A percentile compares a stretch with the other conserved stretches of the same genome.
These are phyloP conservation scores for Sebastes glaucus DNA, from an alignment of 2,797 vertebrate genomes.

Conservation along the genomic window DNA sequence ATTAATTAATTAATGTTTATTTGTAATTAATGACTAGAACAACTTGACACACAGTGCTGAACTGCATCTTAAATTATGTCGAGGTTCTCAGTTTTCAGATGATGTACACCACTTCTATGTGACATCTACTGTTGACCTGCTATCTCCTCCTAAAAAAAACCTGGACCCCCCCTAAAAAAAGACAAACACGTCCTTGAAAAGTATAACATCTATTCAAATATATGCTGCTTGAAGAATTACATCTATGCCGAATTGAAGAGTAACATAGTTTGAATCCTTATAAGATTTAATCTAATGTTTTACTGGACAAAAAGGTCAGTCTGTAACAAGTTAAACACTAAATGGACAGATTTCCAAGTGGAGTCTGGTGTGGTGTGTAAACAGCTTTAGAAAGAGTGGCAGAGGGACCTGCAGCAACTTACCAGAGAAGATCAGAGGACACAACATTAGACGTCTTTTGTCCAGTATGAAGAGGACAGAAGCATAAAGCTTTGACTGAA, in stretches of 20 bases:
- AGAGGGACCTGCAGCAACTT: neutral
- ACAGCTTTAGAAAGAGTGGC: neutral
- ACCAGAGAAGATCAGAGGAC: slow-evolving; percentile 4
- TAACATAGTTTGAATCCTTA: rapidly evolving
- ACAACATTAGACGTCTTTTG: neutral
- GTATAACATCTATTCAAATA: neutral
- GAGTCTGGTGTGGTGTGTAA: neutral
- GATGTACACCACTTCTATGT: too few relatives aligned
- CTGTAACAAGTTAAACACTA: rapidly evolving
- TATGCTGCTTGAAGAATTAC: neutral
- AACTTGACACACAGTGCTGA: too few relatives aligned
- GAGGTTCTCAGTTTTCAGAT: too few relatives aligned
- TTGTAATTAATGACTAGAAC: too few relatives aligned
- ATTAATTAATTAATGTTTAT: too few relatives aligned
- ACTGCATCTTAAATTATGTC: too few relatives aligned
- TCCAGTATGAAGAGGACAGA: rapidly evolving
- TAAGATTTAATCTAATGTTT: rapidly evolving
- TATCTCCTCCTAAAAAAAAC: too few relatives aligned
- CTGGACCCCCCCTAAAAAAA: too few relatives aligned
- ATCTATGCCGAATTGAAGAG: neutral
- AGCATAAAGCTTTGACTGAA: neutral
- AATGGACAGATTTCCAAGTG: neutral
- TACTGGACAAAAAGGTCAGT: too few relatives aligned
- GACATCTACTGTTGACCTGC: too few relatives aligned
- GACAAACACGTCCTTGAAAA: too few relatives aligned